These are phyloP conservation scores for Polyommatus iphigenia DNA, from an alignment of 2,888 invertebrate genomes.

Conservation along the genomic window DNA sequence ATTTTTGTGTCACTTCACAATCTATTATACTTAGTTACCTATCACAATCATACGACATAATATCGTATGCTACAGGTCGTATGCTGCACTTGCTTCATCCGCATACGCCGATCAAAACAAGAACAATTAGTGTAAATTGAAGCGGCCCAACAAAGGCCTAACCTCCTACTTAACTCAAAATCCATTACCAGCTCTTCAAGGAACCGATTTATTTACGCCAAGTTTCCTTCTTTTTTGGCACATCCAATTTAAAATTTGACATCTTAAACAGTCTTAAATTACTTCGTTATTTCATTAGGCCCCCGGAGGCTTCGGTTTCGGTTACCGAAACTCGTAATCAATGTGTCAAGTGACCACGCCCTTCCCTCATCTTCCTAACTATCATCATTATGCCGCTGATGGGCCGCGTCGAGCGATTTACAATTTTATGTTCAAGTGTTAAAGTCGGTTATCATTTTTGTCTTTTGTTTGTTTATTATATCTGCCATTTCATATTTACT, in stretches of 20 bases:
- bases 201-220: slow-evolving; percentile 74
- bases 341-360: slow-evolving; percentile 47
- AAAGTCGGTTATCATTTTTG: not conserved
- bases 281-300: slow-evolving; percentile 77
- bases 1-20: too few relatives aligned
- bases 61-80: not conserved
- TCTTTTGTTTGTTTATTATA: not conserved
- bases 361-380: slow-evolving; percentile 33
- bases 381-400: not conserved
- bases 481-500: slow-evolving; percentile 4
- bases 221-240: slow-evolving; percentile 61
- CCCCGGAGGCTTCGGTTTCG: slow-evolving; percentile 49
- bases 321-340: slow-evolving; percentile 68
- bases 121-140: slow-evolving; percentile 22
- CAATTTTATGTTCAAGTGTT: not conserved
- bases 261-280: slow-evolving; percentile 80
- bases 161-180: slow-evolving; percentile 51
- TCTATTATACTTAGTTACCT: too few relatives aligned
- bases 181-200: slow-evolving; percentile 67
- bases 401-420: not conserved
- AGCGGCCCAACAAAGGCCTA: slow-evolving; percentile 24
- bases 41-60: not conserved
- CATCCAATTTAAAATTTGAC: slow-evolving; percentile 80
- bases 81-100: not conserved
- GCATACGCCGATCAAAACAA: not conserved